A percentile compares a stretch with the other conserved stretches of the same genome.
These are phyloP conservation scores for Thymelicus lineola DNA, from an alignment of 2,888 invertebrate genomes.

Conservation along the genomic window DNA sequence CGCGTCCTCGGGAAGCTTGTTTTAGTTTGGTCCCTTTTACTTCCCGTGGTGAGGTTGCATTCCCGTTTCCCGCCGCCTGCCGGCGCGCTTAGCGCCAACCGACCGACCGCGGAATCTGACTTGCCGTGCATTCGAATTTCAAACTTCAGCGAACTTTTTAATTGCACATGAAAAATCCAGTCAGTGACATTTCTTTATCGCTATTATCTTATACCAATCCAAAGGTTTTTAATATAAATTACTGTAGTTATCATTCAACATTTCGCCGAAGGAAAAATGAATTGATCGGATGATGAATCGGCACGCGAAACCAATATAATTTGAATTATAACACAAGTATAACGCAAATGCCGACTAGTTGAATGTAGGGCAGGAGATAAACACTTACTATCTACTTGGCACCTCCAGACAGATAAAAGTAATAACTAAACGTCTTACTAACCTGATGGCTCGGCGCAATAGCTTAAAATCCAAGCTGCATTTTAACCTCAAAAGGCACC, in stretches of 20 bases:
- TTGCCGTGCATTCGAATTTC: slow-evolving; percentile 20
- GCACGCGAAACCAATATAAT: slow-evolving; percentile 27
- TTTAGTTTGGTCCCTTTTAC: slow-evolving; percentile 72
- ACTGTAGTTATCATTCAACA: slow-evolving; percentile 6
- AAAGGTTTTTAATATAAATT: not conserved
- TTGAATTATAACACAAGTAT: slow-evolving; percentile 22
- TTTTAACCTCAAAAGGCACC: slow-evolving; percentile 84
- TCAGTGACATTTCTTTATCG: not conserved
- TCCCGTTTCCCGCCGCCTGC: slow-evolving; percentile 57
- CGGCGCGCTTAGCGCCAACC: slow-evolving; percentile 50
- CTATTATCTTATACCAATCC: not conserved
- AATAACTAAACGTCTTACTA: slow-evolving; percentile 68
- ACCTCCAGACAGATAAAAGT: slow-evolving; percentile 65
- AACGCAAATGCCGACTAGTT: slow-evolving; percentile 47
- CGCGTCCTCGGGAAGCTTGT: slow-evolving; percentile 68
- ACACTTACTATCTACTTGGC: slow-evolving; percentile 59
- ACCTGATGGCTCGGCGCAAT: slow-evolving; percentile 83
- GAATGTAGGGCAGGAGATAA: slow-evolving; percentile 72
- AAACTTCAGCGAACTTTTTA: slow-evolving; percentile 32
- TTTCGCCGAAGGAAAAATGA: slow-evolving; percentile 1
- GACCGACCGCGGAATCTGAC: slow-evolving; percentile 38
- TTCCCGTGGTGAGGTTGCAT: slow-evolving; percentile 75
- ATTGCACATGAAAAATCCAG: slow-evolving; percentile 23
- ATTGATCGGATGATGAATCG: slow-evolving; percentile 28
- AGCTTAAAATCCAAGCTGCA: slow-evolving; percentile 82